Base-by-base conservation (phyloP, 2,888 invertebrate species). In the Heterodera filipjevi region DNA sequence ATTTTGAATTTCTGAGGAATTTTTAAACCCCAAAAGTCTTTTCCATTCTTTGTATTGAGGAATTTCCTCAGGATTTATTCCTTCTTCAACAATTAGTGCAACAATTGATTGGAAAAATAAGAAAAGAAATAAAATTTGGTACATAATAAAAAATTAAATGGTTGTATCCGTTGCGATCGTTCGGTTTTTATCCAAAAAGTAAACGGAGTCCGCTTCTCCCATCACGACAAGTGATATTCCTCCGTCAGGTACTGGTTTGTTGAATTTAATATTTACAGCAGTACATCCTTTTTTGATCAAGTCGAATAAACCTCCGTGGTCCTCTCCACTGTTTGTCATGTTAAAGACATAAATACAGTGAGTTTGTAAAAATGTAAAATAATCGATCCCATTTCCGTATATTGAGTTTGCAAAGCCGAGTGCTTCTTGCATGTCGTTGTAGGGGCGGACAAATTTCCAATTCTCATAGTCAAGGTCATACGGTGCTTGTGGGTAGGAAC, bases 261-360 rank as follows among this genome's bases (percentile, higher is more conserved):
- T 77, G 32, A 77, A 77, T 77, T 77, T 77, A 0, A 77, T 77
- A 1, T 71, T 33, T 0, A 77, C 39, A 35, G 44, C 32, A 10
- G 77, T 77, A 12, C 49, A 66, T 27, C 77, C 77, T 32, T 70
- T 77, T 22, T 35, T 71, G 30, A 77, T 77, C 27, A 77, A 32
- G 22, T 71, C 71, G 35, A 77, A 77, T 39, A 22, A 22, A 6
- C 44, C 35, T 3, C 70, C 33, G 10, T 77, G 32, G 39, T 77
- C 71, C 1, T 77, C 77, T 22, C 35, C 39, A 8, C 68, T 68
- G 44, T 77, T 77, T 32, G 77, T 77, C 39, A 77, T 32, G 35
- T 77, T 77, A 27, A 71, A 77, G 3, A 77, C 77, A 75, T 35
- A 77, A 39, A 77, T 77, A 12, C 68, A 49, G 22, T 71, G 44